Base-by-base conservation (phyloP, 1,140 invertebrate genomes). In the Formica exsecta region DNA sequence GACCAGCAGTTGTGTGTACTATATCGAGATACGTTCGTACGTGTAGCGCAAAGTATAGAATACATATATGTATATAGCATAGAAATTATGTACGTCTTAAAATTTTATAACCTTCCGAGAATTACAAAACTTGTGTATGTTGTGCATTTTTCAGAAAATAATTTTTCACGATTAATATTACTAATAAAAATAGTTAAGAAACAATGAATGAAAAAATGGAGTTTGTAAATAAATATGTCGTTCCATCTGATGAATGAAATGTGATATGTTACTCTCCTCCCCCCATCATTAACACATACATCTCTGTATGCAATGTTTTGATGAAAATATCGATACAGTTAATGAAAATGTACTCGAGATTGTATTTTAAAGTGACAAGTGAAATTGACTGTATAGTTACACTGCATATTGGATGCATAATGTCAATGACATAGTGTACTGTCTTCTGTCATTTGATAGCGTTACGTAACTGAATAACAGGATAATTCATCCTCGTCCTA, bases 391-490 rank as follows among this genome's bases (percentile, higher is more conserved):
- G n/a, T 38, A 70, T 64, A 80, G 41, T 80, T 22, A 32, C 36
- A 32, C 0, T 16, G 36, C 16, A 29, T 44, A 13, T 51, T 48
- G 75, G 61, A 79, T 70, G 29, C 36, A 54, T 64, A 44, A 80
- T 79, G 76, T 79, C 76, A 79, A 79, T 80, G 77, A 80, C 22
- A 57, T 25, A 80, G 64, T 80, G 22, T 22, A 22, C 65, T 70
- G 32, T 70, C 65, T 80, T 80, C 64, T 80, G 64, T 80, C 48
- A 80, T 19, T 57, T 70, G 77, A 80, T 80, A 80, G 36, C 36
- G 48, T 80, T 80, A 36, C 32, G 77, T 70, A 80, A 80, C 36
- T n/a, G 65, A 65, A 80, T 80, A 80, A 80, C 36, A 11, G 77
- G 48, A 80, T 80, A 80, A 80, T 48, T 65, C 32, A 80, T 48